These are phyloP conservation scores for Merops nubicus DNA, from an alignment of 2,113 vertebrate genomes.

Conservation along the genomic window DNA sequence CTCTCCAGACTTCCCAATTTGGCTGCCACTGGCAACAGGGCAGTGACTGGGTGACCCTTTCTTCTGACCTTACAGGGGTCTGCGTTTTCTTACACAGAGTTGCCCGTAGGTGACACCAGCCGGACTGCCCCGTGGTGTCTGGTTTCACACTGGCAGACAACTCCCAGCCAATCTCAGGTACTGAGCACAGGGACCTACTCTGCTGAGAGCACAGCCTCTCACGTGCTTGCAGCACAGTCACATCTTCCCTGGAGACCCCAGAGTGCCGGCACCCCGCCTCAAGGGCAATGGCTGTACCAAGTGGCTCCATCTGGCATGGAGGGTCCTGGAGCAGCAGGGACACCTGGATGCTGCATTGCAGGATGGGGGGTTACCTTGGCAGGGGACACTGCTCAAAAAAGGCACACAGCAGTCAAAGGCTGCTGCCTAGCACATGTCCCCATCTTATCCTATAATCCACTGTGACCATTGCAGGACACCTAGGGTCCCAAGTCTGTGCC, in stretches of 20 bases:
- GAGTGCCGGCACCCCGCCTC: not conserved
- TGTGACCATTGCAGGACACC: not conserved
- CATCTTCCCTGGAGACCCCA: not conserved
- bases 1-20: not conserved
- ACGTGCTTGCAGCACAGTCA: not conserved
- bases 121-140: not conserved
- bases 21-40: not conserved
- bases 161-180: not conserved
- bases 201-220: fast-evolving
- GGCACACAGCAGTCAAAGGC: not conserved
- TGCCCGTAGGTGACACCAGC: not conserved
- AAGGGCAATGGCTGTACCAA: not conserved
- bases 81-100: not conserved
- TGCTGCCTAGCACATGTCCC: not conserved
- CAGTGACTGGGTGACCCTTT: not conserved
- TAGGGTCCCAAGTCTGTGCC: not conserved
- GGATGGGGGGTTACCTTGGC: not conserved
- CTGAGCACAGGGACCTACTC: not conserved
- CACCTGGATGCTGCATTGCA: not conserved
- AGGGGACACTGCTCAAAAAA: not conserved
- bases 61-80: not conserved
- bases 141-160: not conserved
- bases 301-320: not conserved
- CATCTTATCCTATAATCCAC: not conserved
- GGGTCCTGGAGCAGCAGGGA: not conserved